Conservation (phyloP, 2,113 vertebrate species). For the Oryzias woworae region DNA sequence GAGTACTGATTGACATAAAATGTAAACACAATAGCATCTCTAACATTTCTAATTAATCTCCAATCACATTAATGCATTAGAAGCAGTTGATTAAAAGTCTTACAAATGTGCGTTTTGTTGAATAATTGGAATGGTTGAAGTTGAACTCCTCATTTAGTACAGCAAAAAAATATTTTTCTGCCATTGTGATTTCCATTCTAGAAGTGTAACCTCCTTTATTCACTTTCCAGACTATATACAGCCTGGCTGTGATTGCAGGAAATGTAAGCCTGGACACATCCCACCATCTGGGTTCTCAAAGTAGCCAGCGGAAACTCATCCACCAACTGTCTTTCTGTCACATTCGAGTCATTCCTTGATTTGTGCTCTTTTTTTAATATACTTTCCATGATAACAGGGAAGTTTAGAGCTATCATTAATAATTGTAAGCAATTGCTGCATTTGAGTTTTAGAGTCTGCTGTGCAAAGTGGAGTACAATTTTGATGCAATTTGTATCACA, state of each 20-base stretch:
- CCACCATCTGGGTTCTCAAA: slow-evolving; percentile 17
- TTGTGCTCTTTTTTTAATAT: slow-evolving; percentile 7
- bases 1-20: no score
- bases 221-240: slow-evolving; percentile 11
- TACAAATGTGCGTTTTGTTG: slow-evolving; percentile 6
- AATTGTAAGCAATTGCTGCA: no score
- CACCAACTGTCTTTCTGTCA: slow-evolving; percentile 11
- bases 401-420: no score
- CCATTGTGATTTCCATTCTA: slow-evolving; percentile 9
- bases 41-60: slow-evolving; percentile 2
- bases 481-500: no score
- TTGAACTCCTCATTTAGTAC: slow-evolving; percentile 10
- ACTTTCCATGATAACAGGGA: background rate
- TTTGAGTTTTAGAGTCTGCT: no score
- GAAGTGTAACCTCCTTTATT: slow-evolving; percentile 7
- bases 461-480: no score
- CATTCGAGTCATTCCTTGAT: background rate
- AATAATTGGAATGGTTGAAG: slow-evolving; percentile 5
- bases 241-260: slow-evolving; percentile 22
- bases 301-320: slow-evolving; percentile 9
- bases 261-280: slow-evolving; percentile 21
- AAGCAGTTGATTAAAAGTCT: slow-evolving; percentile 13
- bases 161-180: slow-evolving; percentile 5
- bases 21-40: no score
- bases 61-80: background rate